A percentile compares a stretch with the other conserved stretches of the same genome.
Conservation (phyloP, 2,797 vertebrate species). For the Hyperoplus lanceolatus region DNA sequence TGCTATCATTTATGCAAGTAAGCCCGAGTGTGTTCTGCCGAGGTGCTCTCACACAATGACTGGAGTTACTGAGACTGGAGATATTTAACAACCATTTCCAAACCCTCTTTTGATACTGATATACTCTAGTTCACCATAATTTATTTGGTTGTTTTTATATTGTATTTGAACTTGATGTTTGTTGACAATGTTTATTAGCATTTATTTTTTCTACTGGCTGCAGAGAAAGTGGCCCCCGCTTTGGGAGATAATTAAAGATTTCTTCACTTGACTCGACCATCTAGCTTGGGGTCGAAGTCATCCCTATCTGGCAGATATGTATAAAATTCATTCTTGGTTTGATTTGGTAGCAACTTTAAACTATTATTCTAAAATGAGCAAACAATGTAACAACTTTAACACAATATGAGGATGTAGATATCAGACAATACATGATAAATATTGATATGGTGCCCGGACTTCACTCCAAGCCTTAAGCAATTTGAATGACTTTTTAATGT, state of each 20-base stretch:
- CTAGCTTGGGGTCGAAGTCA: neutral
- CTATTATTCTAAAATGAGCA: neutral
- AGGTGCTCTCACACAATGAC: neutral
- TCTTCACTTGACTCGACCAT: neutral
- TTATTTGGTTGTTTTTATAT: too few species aligned
- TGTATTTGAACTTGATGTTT: too few species aligned
- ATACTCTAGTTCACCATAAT: neutral
- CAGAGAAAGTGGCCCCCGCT: too few species aligned
- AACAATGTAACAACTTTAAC: neutral
- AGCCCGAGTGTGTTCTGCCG: neutral
- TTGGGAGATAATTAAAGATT: too few species aligned
- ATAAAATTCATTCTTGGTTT: neutral
- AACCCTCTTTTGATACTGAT: neutral
- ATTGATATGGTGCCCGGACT: neutral
- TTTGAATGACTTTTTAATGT: neutral
- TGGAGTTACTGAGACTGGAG: neutral
- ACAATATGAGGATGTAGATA: neutral
- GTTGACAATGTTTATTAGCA: too few species aligned
- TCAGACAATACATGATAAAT: neutral
- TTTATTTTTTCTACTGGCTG: too few species aligned
- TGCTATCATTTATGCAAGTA: neutral
- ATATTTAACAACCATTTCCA: neutral
- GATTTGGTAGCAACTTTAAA: neutral
- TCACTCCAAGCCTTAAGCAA: neutral
- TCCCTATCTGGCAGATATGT: neutral